These are phyloP conservation scores for Aphaenogaster floridana DNA, from an alignment of 1,140 invertebrate species.

Conservation along the genomic window DNA sequence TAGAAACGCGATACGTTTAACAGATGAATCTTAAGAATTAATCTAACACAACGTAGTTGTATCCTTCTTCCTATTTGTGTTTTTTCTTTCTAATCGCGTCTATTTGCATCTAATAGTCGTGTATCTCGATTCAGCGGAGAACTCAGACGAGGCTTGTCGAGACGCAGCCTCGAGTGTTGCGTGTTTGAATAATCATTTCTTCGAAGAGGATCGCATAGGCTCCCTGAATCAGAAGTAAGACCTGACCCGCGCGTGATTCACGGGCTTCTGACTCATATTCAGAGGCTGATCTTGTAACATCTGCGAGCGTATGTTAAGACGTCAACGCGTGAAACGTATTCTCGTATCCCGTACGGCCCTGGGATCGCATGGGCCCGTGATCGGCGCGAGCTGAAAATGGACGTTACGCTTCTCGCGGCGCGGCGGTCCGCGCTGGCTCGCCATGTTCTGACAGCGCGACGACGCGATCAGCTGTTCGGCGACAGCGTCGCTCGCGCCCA, in stretches of 20 bases:
- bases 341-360: constrained; percentile 1
- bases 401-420: neutral
- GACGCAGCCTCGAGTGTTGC: neutral
- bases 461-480: constrained; percentile 84
- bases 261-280: constrained; percentile 16
- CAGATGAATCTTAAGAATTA: neutral
- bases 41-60: neutral
- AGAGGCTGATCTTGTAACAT: neutral
- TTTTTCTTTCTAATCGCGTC: neutral
- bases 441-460: constrained; percentile 57
- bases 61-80: neutral
- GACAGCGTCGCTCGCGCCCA: constrained; percentile 81
- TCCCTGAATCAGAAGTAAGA: constrained; percentile 10
- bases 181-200: constrained; percentile 4
- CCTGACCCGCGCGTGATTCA: constrained; percentile 16
- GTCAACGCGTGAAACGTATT: neutral
- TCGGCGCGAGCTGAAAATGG: constrained; percentile 66
- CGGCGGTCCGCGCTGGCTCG: constrained; percentile 21
- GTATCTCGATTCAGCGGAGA: neutral
- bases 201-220: neutral
- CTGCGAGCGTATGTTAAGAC: neutral
- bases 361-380: neutral
- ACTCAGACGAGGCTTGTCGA: neutral
- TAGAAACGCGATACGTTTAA: neutral
- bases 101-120: neutral